Evolutionary conservation across 2,797 vertebrate genomes (phyloP).

Genomic region (Sandelia bainsii): DNA sequence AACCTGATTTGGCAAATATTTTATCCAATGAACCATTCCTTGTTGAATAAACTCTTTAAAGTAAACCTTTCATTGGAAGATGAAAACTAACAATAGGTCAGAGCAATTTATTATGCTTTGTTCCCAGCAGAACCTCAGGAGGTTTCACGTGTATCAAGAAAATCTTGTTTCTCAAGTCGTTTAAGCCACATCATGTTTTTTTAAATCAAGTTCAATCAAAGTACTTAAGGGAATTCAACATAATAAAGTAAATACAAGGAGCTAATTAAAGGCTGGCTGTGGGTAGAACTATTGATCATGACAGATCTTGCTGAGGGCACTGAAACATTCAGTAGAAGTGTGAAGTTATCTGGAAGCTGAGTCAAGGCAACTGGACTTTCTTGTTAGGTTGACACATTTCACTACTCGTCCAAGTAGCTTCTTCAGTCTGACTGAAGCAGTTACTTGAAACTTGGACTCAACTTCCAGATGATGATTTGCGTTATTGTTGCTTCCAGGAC

Average conservation of each 20-base stretch:
- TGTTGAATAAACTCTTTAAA: background rate
- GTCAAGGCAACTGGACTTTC: too few relatives aligned
- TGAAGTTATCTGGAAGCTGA: too few relatives aligned
- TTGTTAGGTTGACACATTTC: too few relatives aligned
- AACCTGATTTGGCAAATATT: background rate
- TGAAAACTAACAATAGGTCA: background rate
- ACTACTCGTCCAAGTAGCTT: too few relatives aligned
- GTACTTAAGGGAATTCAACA: background rate
- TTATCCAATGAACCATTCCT: background rate
- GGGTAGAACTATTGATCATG: constrained; percentile 19
- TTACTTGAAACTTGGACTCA: too few relatives aligned
- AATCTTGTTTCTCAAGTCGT: background rate
- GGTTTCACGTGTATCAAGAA: background rate
- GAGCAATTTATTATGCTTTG: background rate
- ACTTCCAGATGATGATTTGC: too few relatives aligned
- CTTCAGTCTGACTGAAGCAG: too few relatives aligned
- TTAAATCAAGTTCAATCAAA: constrained; percentile 1
- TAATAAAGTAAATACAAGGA: constrained; percentile 15
- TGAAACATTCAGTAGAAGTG: constrained; percentile 18
- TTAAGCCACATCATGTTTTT: background rate
- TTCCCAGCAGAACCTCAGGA: background rate
- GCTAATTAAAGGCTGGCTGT: constrained; percentile 43
- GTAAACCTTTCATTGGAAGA: background rate
- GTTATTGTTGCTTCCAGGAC: too few relatives aligned
- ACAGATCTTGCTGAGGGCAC: constrained; percentile 15